phyloP scores from a whole-genome alignment of 2,888 invertebrate genomes.

The Temnothorax rugatulus region DNA sequence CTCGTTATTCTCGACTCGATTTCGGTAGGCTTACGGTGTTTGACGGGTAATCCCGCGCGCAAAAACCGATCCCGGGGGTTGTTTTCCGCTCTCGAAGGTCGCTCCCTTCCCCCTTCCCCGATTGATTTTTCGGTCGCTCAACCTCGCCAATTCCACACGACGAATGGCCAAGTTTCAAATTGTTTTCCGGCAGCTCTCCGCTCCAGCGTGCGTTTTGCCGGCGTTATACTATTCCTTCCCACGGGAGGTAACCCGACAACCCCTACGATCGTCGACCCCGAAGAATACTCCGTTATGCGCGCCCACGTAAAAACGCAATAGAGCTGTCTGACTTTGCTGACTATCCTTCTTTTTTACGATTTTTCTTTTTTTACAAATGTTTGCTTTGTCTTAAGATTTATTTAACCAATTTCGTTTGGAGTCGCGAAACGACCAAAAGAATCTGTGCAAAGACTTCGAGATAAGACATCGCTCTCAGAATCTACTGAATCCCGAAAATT shows the following conservation, averaged over 20 bases:
- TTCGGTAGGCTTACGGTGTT: conserved; percentile 63
- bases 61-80: conserved; percentile 38
- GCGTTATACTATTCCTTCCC: not conserved
- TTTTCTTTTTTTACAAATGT: conserved; percentile 8
- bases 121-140: conserved; percentile 55
- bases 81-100: conserved; percentile 56
- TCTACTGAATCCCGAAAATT: not conserved
- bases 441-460: not conserved
- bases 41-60: conserved; percentile 56
- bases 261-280: conserved; percentile 55
- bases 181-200: conserved; percentile 39
- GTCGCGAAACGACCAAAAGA: not conserved
- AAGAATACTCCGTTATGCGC: conserved; percentile 17
- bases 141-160: not conserved
- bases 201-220: not conserved
- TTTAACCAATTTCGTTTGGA: conserved; percentile 34
- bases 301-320: conserved; percentile 47
- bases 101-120: not conserved
- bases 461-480: not conserved
- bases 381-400: conserved; percentile 24
- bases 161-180: conserved; percentile 38
- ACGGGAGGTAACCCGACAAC: conserved; percentile 6
- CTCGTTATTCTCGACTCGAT: conserved; percentile 66
- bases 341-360: not conserved
- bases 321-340: conserved; percentile 25